Evolutionary conservation across 2,113 vertebrate genomes (phyloP), one percentile per base, ranked within the genome.

Genomic region (Clupea harengus): DNA sequence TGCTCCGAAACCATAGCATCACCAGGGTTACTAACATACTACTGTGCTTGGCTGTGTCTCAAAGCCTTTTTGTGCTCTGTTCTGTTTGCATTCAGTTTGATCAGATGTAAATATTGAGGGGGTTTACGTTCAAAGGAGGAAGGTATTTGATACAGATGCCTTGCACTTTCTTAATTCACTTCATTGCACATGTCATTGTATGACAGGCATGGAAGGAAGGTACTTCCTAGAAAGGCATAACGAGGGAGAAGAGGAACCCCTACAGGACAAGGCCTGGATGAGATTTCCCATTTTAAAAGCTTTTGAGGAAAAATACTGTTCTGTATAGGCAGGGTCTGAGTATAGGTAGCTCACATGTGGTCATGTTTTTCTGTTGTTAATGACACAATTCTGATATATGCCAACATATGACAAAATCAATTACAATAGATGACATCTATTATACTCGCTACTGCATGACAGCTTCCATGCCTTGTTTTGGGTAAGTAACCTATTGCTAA

Each of bases 31-130:
- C 52, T 52, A 0, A 57, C 20, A 80, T 13, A 5, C 54, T 22
- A 25, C 72, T 46, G n/a, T 39, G 64, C 28, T 84, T 83, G 80
- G 57, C 50, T 67, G 82, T 7, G 28, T 28, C 46, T 45, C 17
- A 54, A 67, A 20, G 1, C 85, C 75, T 2, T 11, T 39, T 2
- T 1, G 18, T 17, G 4, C 17, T 20, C 15, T 57, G 17, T 17
- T 57, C 17, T 57, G 52, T 57, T 4, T 39, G 25, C 32, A 28
- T 28, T 32, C 67, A 28, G 25, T 75, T 4, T 75, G 39, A 75
- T 75, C 28, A 10, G 10, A 86, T 85, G 78, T 81, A 87, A 83
- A 83, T 87, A 81, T 89, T 5, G 20, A 81, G 32, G n/a, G 64
- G 64, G n/a, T n/a, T n/a, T 25, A 2, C 8, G 3, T 67, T n/a